phyloP scores from a whole-genome alignment of 2,888 invertebrate genomes.

The Oegoconia quadripuncta region DNA sequence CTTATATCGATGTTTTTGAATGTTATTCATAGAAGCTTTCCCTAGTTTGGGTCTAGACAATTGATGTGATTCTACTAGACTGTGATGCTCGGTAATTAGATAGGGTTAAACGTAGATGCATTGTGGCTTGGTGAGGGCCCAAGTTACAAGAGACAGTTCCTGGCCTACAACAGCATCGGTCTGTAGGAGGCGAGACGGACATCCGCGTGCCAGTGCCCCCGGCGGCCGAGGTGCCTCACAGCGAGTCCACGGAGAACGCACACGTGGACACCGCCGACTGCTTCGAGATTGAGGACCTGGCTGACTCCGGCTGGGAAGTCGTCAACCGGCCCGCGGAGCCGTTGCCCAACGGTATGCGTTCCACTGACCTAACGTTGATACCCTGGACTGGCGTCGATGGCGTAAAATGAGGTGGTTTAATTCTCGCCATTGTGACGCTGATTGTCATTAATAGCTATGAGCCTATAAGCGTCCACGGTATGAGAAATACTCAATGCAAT shows the following conservation, averaged over 20 bases:
- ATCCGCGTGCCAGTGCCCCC: slow-evolving; percentile 35
- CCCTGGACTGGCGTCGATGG: neutral
- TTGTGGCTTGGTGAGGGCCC: too few species aligned
- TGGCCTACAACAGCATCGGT: neutral
- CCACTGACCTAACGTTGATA: neutral
- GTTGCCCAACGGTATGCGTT: slow-evolving; percentile 52
- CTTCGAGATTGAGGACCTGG: slow-evolving; percentile 73
- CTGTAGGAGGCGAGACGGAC: slow-evolving; percentile 55
- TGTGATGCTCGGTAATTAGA: too few species aligned
- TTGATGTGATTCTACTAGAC: too few species aligned
- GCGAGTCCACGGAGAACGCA: slow-evolving; percentile 21
- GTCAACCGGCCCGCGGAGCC: slow-evolving; percentile 61
- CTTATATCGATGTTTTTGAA: too few species aligned
- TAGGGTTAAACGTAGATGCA: too few species aligned
- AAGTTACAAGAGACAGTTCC: too few species aligned
- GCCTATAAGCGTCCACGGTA: too few species aligned
- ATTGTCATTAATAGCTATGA: too few species aligned
- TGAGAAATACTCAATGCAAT: too few species aligned
- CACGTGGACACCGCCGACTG: slow-evolving; percentile 71
- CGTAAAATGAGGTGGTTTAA: neutral
- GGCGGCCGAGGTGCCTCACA: slow-evolving; percentile 21
- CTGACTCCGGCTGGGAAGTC: slow-evolving; percentile 73
- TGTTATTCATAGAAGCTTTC: too few species aligned
- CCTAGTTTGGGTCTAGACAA: too few species aligned
- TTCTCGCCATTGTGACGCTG: too few species aligned